Percentiles rank a stretch among this genome's conserved stretches.
Conservation (phyloP, 1,140 invertebrate species). For the Caenorhabditis brenneri region DNA sequence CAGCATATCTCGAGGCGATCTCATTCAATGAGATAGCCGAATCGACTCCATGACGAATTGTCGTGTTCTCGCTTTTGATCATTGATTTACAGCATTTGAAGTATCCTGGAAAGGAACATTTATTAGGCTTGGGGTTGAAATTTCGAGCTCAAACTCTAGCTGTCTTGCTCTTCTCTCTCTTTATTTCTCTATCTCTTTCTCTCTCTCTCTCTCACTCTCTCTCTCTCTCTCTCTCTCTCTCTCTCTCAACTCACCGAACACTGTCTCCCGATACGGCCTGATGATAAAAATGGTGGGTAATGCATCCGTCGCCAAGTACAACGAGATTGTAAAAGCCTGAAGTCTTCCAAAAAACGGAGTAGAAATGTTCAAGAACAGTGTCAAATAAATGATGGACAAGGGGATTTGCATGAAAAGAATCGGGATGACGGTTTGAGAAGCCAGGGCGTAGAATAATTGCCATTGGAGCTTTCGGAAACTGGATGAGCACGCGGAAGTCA, state of each 20-base stretch:
- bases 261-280: neutral
- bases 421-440: neutral
- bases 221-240: no score
- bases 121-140: no score
- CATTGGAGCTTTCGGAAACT: neutral
- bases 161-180: no score
- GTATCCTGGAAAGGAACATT: no score
- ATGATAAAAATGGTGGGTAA: neutral
- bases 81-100: no score
- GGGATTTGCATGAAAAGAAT: slow-evolving; percentile 14
- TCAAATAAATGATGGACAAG: neutral
- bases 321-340: neutral
- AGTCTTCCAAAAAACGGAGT: neutral
- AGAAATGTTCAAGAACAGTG: neutral
- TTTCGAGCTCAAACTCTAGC: no score
- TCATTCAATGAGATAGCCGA: no score
- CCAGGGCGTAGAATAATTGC: neutral
- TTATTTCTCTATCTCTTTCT: no score
- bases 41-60: no score
- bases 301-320: neutral
- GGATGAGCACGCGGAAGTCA: neutral
- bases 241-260: neutral
- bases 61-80: no score
- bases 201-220: no score
- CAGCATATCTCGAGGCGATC: no score